Evolutionary conservation across 2,113 vertebrate species (phyloP), one percentile per base, ranked within the genome.

Genomic region (Phoxinus phoxinus): DNA sequence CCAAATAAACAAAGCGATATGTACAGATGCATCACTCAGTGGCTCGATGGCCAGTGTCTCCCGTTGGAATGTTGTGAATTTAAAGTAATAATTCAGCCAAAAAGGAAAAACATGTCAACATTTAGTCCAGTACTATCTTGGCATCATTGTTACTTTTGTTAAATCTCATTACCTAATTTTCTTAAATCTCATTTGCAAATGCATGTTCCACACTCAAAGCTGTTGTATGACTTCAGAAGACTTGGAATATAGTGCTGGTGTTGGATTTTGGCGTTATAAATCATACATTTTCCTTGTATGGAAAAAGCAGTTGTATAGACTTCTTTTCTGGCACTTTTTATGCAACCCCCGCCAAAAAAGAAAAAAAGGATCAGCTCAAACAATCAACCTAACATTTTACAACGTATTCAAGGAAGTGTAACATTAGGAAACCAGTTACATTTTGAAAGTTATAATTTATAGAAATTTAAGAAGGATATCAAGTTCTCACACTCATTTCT

Each of bases 1-100:
- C 59, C 35, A 84, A 85, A 86, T 72, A 72, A 84, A 86, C 85
- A 81, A 51, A 75, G 53, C 1, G 30, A 74, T 83, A 37, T 17
- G 8, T 13, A 41, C 51, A 83, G 72, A 85, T 46, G 0, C 58
- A 81, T 84, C 35, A 9, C 6, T 86, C 44, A 12, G 10, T 32
- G 63, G 23, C 30, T 23, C 44, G 12, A 12, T 44, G 23, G 73
- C 73, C 63, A 27, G 15, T 48, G n/a, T 78, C 87, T 79, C 44
- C 32, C 10, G 15, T 19, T 63, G 46, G 82, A 81, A 84, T 83
- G 53, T 41, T 46, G 37, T 15, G 23, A 59, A 69, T 58, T 74
- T 84, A 23, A 23, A 79, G 56, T 63, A 85, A 81, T 15, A 30
- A 2, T 44, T 56, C 9, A 74, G n/a, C 72, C 41, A 74, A 74